Evolutionary conservation across 2,888 invertebrate genomes (phyloP).

Genomic region (Lasioglossum vierecki): DNA sequence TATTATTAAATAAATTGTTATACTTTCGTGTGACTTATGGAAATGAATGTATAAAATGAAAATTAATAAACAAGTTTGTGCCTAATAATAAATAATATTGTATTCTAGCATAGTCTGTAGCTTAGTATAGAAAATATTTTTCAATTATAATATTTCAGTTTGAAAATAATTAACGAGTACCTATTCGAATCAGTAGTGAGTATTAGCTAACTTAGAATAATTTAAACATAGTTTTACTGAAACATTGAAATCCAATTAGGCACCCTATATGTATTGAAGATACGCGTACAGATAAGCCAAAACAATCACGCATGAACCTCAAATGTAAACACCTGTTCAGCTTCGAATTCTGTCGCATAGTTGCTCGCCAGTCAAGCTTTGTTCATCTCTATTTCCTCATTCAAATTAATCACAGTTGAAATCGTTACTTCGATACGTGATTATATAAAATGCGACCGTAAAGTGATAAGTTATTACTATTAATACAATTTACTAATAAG

Average conservation of each 20-base stretch:
- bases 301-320: not conserved
- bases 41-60: not conserved
- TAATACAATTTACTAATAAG: not conserved
- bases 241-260: not conserved
- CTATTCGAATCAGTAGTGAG: not conserved
- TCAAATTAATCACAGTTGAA: not conserved
- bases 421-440: not conserved
- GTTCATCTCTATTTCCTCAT: not conserved
- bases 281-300: not conserved
- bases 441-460: not conserved
- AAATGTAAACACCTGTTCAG: slow-evolving; percentile 32
- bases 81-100: not conserved
- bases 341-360: not conserved
- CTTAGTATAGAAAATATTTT: not conserved
- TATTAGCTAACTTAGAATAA: not conserved
- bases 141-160: not conserved
- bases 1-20: not conserved
- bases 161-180: not conserved
- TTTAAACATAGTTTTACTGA: not conserved
- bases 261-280: not conserved
- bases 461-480: not conserved
- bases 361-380: slow-evolving; percentile 18
- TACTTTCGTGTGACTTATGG: no score
- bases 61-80: not conserved
- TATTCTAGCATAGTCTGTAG: not conserved